Percentiles rank a stretch among this genome's conserved stretches.
Conservation (phyloP, 2,888 invertebrate genomes). For the Apoda limacodes region DNA sequence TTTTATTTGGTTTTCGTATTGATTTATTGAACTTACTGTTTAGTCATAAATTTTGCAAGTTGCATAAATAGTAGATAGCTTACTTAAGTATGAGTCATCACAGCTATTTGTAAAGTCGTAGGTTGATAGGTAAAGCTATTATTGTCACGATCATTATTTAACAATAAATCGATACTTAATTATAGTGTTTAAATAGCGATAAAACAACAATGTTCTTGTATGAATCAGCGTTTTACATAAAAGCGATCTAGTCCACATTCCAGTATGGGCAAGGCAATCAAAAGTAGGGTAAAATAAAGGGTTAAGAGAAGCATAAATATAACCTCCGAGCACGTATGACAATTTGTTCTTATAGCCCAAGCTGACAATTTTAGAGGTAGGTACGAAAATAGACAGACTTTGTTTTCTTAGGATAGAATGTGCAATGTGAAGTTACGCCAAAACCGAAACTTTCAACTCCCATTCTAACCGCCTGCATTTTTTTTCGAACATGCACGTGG, state of each 20-base stretch:
- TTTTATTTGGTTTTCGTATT: constrained; percentile 7
- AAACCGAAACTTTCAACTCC: constrained; percentile 20
- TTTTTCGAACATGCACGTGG: constrained; percentile 35
- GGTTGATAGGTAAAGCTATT: too few species aligned
- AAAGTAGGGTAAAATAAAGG: constrained; percentile 48
- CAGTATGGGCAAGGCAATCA: constrained; percentile 39
- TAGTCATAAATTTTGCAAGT: constrained; percentile 11
- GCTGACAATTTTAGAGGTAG: constrained; percentile 42
- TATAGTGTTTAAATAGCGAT: too few species aligned
- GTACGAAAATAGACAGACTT: constrained; percentile 34
- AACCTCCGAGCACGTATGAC: constrained; percentile 50
- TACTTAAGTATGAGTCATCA: constrained; percentile 6
- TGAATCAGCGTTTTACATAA: too few species aligned
- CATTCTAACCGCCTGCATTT: constrained; percentile 36
- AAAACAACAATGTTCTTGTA: too few species aligned
- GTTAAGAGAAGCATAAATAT: constrained; percentile 42
- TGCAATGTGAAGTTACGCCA: constrained; percentile 41
- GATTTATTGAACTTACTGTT: constrained; percentile 7
- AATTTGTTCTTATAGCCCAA: constrained; percentile 59
- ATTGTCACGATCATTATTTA: too few species aligned
- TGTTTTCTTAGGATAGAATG: constrained; percentile 53
- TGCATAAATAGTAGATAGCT: constrained; percentile 6
- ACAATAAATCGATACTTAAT: too few species aligned
- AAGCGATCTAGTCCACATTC: too few species aligned
- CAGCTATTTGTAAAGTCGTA: too few species aligned